A percentile compares a stretch with the other conserved stretches of the same genome.
phyloP scores from a whole-genome alignment of 2,797 vertebrate genomes.

The Coregonus suidteri region DNA sequence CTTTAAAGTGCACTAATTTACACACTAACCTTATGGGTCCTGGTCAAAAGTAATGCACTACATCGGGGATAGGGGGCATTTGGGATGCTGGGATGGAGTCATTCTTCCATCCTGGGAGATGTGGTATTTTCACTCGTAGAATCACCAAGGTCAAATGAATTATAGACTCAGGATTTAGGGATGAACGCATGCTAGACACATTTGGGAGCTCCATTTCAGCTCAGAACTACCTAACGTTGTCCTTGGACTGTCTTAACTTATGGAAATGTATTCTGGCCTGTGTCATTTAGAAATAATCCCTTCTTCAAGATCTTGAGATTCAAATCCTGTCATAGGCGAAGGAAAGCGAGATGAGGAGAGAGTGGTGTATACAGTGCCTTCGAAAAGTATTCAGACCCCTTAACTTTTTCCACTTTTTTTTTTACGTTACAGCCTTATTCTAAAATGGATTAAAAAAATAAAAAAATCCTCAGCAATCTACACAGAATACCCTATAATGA shows the following conservation, averaged over 20 bases:
- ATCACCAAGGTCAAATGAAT: not conserved
- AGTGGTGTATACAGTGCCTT: constrained; percentile 8
- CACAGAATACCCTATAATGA: no score
- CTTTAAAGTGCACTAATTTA: not conserved
- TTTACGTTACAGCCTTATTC: no score
- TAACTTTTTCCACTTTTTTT: no score
- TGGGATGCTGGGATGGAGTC: not conserved
- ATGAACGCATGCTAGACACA: not conserved
- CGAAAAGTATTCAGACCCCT: no score
- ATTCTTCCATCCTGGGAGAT: constrained; percentile 19
- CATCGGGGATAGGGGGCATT: not conserved
- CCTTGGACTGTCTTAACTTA: not conserved
- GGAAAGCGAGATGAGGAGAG: not conserved
- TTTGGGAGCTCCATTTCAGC: not conserved
- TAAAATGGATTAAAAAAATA: no score
- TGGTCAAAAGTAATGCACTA: not conserved
- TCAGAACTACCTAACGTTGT: not conserved
- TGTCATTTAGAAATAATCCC: not conserved
- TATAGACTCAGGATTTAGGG: constrained; percentile 1
- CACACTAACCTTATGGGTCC: not conserved
- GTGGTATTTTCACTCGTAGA: constrained; percentile 34
- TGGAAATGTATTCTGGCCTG: not conserved
- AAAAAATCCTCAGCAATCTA: no score
- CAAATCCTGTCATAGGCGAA: not conserved
- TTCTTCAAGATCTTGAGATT: not conserved